Percentiles rank a stretch among this genome's conserved stretches.
Evolutionary conservation across 2,797 vertebrate genomes (phyloP).

Genomic region (Distichodus sexfasciatus): DNA sequence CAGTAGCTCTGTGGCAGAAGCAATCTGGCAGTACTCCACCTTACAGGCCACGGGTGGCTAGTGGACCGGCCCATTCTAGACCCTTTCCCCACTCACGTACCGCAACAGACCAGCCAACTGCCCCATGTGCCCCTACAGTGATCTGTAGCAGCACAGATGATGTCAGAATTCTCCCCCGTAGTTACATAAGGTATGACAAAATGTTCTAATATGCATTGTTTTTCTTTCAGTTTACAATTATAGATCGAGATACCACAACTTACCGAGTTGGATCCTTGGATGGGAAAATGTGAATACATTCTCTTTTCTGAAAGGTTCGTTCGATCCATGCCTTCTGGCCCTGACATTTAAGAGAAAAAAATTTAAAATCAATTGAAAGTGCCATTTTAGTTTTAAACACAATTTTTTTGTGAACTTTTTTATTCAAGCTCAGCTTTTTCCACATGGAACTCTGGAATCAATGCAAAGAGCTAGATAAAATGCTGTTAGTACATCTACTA

Average conservation of each 20-base stretch:
- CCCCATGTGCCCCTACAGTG: constrained; percentile 3
- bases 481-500: no score
- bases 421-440: no score
- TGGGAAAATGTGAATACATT: constrained; percentile 88
- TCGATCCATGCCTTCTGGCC: constrained; percentile 93
- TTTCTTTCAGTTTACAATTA: no score
- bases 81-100: background rate
- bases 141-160: constrained; percentile 32
- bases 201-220: no score
- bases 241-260: no score
- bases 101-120: constrained; percentile 4
- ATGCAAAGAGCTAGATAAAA: no score
- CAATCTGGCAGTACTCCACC: constrained; percentile 47
- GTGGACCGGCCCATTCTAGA: background rate
- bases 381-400: background rate
- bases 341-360: constrained; percentile 64
- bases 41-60: constrained; percentile 25
- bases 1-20: constrained; percentile 39
- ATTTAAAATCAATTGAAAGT: background rate
- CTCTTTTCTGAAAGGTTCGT: constrained; percentile 90
- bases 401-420: no score
- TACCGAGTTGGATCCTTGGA: constrained; percentile 90
- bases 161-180: constrained; percentile 19
- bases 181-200: constrained; percentile 23
- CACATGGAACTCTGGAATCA: no score